A percentile compares a stretch with the other conserved stretches of the same genome.
Evolutionary conservation across 2,113 vertebrate species (phyloP).

Genomic region (Neogobius melanostomus): DNA sequence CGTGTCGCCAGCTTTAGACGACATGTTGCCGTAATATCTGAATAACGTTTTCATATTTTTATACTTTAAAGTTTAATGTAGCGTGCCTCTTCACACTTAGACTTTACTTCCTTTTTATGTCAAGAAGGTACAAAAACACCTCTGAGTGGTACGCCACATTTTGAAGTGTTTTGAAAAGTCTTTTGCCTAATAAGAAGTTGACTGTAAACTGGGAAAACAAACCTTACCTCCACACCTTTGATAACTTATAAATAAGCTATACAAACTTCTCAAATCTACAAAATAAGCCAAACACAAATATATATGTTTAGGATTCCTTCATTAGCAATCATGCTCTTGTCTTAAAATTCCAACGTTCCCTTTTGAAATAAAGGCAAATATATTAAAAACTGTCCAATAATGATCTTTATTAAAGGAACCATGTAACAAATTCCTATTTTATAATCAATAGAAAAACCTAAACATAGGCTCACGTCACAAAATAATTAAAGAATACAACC

Average conservation of each 20-base stretch:
- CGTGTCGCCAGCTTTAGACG: neutral
- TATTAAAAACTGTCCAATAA: no score
- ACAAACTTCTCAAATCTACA: neutral
- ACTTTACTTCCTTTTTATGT: neutral
- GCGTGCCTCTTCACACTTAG: neutral
- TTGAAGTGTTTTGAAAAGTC: neutral
- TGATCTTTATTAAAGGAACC: no score
- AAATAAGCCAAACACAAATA: neutral
- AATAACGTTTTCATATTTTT: neutral
- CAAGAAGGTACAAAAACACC: neutral
- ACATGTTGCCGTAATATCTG: neutral
- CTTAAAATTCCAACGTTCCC: no score
- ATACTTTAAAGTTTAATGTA: neutral
- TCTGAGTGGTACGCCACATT: neutral
- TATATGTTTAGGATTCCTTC: no score
- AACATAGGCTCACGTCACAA: no score
- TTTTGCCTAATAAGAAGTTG: neutral
- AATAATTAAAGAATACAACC: no score
- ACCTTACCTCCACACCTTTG: neutral
- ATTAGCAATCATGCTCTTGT: no score
- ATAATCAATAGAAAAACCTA: no score
- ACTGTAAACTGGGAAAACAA: neutral
- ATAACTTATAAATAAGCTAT: neutral
- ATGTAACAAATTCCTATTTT: no score
- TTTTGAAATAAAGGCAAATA: no score